Evolutionary conservation across 2,888 invertebrate species (phyloP).

Genomic region (Sturmia bella): DNA sequence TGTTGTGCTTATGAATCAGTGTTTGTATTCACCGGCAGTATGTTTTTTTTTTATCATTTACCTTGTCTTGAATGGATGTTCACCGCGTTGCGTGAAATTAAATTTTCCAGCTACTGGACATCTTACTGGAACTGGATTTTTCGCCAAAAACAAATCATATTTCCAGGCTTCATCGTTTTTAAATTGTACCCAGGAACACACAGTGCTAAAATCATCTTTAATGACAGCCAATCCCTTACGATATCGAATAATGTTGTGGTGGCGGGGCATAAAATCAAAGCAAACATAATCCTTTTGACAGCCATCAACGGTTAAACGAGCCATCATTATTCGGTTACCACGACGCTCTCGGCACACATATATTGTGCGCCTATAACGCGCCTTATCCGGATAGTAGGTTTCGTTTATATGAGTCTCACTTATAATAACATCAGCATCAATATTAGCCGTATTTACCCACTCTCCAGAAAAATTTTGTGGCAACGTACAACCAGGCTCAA

Average conservation of each 20-base stretch:
- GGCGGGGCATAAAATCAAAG: conserved; percentile 96
- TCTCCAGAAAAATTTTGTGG: conserved; percentile 96
- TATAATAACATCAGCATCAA: conserved; percentile 95
- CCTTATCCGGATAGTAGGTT: conserved; percentile 96
- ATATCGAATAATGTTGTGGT: conserved; percentile 97
- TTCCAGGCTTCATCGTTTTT: conserved; percentile 92
- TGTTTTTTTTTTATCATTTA: conserved; percentile 62
- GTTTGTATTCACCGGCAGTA: too few relatives aligned
- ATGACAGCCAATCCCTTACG: conserved; percentile 94
- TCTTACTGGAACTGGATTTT: conserved; percentile 93
- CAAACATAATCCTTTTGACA: conserved; percentile 98
- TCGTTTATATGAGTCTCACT: conserved; percentile 98
- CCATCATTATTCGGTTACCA: conserved; percentile 96
- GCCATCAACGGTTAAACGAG: conserved; percentile 96
- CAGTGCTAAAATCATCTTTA: conserved; percentile 94
- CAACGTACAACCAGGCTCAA: conserved; percentile 94
- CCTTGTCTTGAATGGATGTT: conserved; percentile 92
- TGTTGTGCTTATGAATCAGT: too few relatives aligned
- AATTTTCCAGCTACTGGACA: conserved; percentile 99
- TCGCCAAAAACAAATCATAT: conserved; percentile 91
- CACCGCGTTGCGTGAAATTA: conserved; percentile 95
- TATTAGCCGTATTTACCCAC: conserved; percentile 98
- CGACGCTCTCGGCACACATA: conserved; percentile 97
- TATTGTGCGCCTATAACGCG: conserved; percentile 92
- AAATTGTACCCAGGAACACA: conserved; percentile 97